Evolutionary conservation across 2,888 invertebrate genomes (phyloP), one percentile per base, ranked within the genome.

Genomic region (Physocephala rufipes): DNA sequence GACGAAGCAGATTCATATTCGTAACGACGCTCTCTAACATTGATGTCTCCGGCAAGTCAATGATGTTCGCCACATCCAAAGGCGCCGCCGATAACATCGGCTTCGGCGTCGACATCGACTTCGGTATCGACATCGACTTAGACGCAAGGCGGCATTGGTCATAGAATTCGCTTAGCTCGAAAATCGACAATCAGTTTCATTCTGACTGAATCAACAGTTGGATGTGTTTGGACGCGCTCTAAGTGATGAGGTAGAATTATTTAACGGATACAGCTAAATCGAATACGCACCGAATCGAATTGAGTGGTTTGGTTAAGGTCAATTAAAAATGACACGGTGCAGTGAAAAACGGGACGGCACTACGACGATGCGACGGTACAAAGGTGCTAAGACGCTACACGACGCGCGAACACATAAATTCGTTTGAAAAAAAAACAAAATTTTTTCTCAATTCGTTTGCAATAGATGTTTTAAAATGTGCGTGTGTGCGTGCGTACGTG

Each of bases 131-230:
- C 24, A 12, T 24, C 30, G 30, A 21, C n/a, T 19, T 4, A 15
- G 4, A 15, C 28, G n/a, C n/a, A 1, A 2, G 12, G 59, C 28
- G 30, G 61, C 47, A 28, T 64, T 66, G 53, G 55, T 68, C 71
- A 64, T 74, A 64, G 71, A 62, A 67, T 65, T 73, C 67, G 67
- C n/a, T 65, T 77, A 78, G 76, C 78, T 78, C 79, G 79, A 78
- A 77, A 81, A 76, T 79, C 78, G 79, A 76, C 79, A 78, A 79
- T 82, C 81, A 82, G 82, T 82, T 81, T 77, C 79, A 79, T 79
- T 82, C 79, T 75, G 79, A 75, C 79, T 79, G 79, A 80, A 81
- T 81, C 77, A 64, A 68, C 70, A 75, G 73, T 72, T 73, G 73
- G 66, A 76, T 73, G 73, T 71, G 72, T 64, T 55, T 71, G 45